Evolutionary conservation across 1,140 invertebrate genomes (phyloP).

Genomic region (Pseudomyrmex cubaensis): DNA sequence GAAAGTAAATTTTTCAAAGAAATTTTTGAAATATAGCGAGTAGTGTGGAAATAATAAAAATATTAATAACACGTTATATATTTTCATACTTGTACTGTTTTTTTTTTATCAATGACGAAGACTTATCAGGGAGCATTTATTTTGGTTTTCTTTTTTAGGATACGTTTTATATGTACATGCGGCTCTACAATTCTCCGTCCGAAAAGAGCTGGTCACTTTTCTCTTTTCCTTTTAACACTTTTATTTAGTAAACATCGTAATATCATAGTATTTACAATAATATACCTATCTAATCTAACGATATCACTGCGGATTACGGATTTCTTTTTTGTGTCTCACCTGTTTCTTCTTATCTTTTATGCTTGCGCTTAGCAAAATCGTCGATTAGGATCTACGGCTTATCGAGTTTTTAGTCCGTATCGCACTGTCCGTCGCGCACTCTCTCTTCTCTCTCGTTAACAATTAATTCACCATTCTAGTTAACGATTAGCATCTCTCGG

Average conservation of each 20-base stretch:
- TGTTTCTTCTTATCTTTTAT: slow-evolving; percentile 27
- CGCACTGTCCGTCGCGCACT: slow-evolving; percentile 23
- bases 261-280: slow-evolving; percentile 80
- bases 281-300: slow-evolving; percentile 80
- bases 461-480: slow-evolving; percentile 46
- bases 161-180: slow-evolving; percentile 54
- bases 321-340: slow-evolving; percentile 54
- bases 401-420: slow-evolving; percentile 43
- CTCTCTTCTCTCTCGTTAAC: slow-evolving; percentile 3
- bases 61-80: not conserved
- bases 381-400: slow-evolving; percentile 62
- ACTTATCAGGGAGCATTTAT: slow-evolving; percentile 55
- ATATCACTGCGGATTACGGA: slow-evolving; percentile 77
- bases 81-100: too few relatives aligned
- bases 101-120: slow-evolving; percentile 12
- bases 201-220: slow-evolving; percentile 43
- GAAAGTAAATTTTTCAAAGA: not conserved
- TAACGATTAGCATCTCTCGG: slow-evolving; percentile 46
- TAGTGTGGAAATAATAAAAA: not conserved
- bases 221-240: slow-evolving; percentile 68
- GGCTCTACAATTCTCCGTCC: slow-evolving; percentile 40
- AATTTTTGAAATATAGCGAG: not conserved
- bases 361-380: slow-evolving; percentile 52
- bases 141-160: slow-evolving; percentile 28
- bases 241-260: slow-evolving; percentile 81